Conservation (phyloP, 2,888 invertebrate genomes). For the Incurvaria masculella region DNA sequence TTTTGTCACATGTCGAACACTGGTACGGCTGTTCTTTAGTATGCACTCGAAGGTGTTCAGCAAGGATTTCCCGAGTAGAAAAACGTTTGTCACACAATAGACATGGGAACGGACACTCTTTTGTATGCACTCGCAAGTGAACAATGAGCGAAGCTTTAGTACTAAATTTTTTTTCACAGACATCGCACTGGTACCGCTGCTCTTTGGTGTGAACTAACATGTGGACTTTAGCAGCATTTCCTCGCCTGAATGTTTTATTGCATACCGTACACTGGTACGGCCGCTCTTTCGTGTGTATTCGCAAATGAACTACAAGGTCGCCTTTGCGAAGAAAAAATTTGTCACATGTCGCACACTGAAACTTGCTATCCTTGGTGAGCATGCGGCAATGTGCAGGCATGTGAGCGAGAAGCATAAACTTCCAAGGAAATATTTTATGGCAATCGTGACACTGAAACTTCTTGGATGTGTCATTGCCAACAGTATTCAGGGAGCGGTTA, state of each 20-base stretch:
- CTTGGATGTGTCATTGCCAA: no score
- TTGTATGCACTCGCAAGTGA: no score
- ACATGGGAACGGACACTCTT: constrained; percentile 33
- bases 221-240: no score
- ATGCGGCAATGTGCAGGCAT: no score
- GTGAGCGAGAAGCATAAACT: no score
- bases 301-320: constrained; percentile 33
- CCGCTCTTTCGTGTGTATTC: constrained; percentile 41
- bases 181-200: no score
- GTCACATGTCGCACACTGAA: constrained; percentile 40
- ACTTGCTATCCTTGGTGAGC: constrained; percentile 29
- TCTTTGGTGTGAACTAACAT: no score
- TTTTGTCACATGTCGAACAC: constrained; percentile 29
- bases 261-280: constrained; percentile 36
- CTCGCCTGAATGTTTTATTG: constrained; percentile 30
- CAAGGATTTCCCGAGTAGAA: constrained; percentile 30
- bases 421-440: no score
- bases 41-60: constrained; percentile 37
- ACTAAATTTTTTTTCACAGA: no score
- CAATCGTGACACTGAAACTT: no score
- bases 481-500: no score
- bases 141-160: no score
- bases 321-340: constrained; percentile 35
- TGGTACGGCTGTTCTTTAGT: constrained; percentile 41
- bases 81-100: constrained; percentile 43